Conservation (phyloP, 1,140 invertebrate species). For the Drosophila fuyamai region DNA sequence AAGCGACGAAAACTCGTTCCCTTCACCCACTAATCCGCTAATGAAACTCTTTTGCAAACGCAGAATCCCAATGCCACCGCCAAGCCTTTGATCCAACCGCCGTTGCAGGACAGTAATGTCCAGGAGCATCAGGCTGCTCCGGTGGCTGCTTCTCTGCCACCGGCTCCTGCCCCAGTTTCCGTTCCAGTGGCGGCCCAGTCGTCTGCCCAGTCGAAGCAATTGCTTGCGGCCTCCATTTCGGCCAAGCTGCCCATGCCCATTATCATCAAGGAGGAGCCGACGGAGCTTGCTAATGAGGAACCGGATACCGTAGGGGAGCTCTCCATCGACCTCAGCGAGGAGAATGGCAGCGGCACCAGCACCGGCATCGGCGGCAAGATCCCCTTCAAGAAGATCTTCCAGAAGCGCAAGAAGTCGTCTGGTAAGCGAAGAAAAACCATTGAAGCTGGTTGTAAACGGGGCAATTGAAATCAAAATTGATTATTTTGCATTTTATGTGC, state of each 20-base stretch:
- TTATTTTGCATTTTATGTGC: too few relatives aligned
- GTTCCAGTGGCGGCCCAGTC: too few relatives aligned
- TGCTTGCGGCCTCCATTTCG: background rate
- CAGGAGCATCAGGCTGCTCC: background rate
- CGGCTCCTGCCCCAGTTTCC: background rate
- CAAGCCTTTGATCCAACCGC: slow-evolving; percentile 40
- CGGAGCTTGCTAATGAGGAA: background rate
- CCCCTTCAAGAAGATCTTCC: slow-evolving; percentile 81
- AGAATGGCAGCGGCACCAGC: slow-evolving; percentile 12
- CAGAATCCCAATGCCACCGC: slow-evolving; percentile 59
- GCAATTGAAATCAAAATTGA: too few relatives aligned
- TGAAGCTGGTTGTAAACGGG: background rate
- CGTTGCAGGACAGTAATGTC: slow-evolving; percentile 1
- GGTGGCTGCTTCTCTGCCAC: background rate
- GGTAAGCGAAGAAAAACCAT: slow-evolving; percentile 41
- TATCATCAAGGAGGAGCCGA: slow-evolving; percentile 44
- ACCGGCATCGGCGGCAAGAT: slow-evolving; percentile 57
- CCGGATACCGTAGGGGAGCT: background rate
- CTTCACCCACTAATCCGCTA: slow-evolving; percentile 9
- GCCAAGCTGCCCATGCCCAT: slow-evolving; percentile 26
- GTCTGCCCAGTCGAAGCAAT: background rate
- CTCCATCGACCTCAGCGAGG: slow-evolving; percentile 23
- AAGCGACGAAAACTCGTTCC: background rate
- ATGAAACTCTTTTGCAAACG: slow-evolving; percentile 30
- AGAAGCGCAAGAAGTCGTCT: slow-evolving; percentile 81